Evolutionary conservation across 2,888 invertebrate genomes (phyloP), one percentile per base, ranked within the genome.

Genomic region (Sinelater perroti): DNA sequence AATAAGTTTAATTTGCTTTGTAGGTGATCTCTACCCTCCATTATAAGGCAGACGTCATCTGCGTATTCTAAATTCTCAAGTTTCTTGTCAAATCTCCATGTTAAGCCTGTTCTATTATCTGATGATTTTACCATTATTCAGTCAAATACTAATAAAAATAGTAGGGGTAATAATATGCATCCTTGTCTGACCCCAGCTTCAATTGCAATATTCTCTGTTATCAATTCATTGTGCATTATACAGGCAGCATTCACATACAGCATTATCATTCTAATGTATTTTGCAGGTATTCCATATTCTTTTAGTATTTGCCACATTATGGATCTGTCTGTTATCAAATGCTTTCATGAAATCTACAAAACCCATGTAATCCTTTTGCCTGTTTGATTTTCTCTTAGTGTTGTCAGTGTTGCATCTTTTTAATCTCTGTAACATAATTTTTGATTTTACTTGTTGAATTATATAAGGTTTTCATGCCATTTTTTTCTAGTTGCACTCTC

Each of bases 11-110:
- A n/a, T n/a, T n/a, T n/a, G n/a, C n/a, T n/a, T n/a, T n/a, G n/a
- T n/a, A n/a, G n/a, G n/a, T n/a, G n/a, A n/a, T n/a, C n/a, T n/a
- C n/a, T n/a, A n/a, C n/a, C n/a, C n/a, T n/a, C n/a, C n/a, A n/a
- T 21, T 40, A 21, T 20, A n/a, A 21, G 2, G 10, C 40, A 21
- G 4, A 40, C 13, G 14, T 21, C 24, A 14, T 40, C 40, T 6
- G 40, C 40, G 24, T 16, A 40, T 40, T 40, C 40, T 40, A 40
- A 7, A 8, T 40, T 24, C 16, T 40, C 40, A 8, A 40, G 21
- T 20, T 40, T 20, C 24, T 3, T 20, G 13, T 13, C 11, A 3
- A 20, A 11, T 40, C 40, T 20, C 38, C 38, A 40, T 11, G 20
- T 11, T 40, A 40, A 11, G 10, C 40, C 40, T 21, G 7, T 21